phyloP scores from a whole-genome alignment of 2,888 invertebrate genomes.

The Pammene aurita region DNA sequence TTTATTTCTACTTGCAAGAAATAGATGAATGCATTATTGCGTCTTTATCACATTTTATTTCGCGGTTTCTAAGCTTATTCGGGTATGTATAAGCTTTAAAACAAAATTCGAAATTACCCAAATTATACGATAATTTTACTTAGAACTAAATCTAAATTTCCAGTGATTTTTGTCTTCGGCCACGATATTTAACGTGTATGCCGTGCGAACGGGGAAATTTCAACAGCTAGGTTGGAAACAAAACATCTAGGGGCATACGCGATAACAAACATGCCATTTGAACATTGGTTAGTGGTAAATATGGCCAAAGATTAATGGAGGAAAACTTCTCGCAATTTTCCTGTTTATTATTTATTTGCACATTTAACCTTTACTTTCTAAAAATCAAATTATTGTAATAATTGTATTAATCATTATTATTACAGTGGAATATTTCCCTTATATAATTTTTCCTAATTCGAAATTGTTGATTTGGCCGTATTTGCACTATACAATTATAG shows the following conservation, averaged over 20 bases:
- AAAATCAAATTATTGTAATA: too few species aligned
- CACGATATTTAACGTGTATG: slow-evolving; percentile 6
- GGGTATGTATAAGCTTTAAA: too few species aligned
- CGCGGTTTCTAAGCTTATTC: too few species aligned
- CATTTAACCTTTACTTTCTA: too few species aligned
- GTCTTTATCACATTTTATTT: too few species aligned
- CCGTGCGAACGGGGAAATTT: slow-evolving; percentile 23
- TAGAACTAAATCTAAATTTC: background rate
- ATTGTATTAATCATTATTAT: too few species aligned
- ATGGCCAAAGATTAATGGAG: background rate
- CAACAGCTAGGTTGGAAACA: slow-evolving; percentile 21
- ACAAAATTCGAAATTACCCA: too few species aligned
- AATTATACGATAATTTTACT: too few species aligned
- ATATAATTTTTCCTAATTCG: too few species aligned
- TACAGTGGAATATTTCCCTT: too few species aligned
- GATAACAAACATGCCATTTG: slow-evolving; percentile 16
- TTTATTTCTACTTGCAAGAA: background rate
- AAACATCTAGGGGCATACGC: slow-evolving; percentile 15
- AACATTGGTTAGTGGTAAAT: slow-evolving; percentile 3
- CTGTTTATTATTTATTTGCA: too few species aligned
- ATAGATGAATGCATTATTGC: too few species aligned
- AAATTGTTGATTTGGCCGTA: background rate
- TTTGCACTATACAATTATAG: slow-evolving; percentile 1
- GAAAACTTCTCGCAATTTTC: background rate
- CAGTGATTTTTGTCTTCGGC: slow-evolving; percentile 3